Percentiles rank a stretch among this genome's conserved stretches.
phyloP scores from a whole-genome alignment of 2,113 vertebrate genomes.

The Elephantulus edwardii region DNA sequence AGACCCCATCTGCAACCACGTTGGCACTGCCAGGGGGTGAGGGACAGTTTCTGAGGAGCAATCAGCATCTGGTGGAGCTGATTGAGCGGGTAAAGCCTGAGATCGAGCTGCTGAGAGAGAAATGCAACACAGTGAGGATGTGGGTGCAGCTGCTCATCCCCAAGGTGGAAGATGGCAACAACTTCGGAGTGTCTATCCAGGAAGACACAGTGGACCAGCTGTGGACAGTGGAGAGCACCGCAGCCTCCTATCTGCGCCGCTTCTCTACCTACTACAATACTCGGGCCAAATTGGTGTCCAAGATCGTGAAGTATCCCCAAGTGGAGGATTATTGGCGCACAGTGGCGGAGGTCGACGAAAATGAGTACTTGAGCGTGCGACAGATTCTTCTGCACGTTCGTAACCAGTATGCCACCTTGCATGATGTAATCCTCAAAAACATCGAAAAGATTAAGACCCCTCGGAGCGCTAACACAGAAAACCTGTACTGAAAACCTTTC shows the following conservation, averaged over 20 bases:
- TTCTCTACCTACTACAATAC: slow-evolving; percentile 73
- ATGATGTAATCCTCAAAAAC: slow-evolving; percentile 67
- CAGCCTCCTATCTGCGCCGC: slow-evolving; percentile 50
- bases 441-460: slow-evolving; percentile 71
- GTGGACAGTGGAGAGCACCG: slow-evolving; percentile 63
- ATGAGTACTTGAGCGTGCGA: slow-evolving; percentile 56
- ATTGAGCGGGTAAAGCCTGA: slow-evolving; percentile 62
- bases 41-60: slow-evolving; percentile 56
- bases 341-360: slow-evolving; percentile 52
- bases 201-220: slow-evolving; percentile 68
- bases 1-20: neutral
- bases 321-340: slow-evolving; percentile 64
- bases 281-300: slow-evolving; percentile 58
- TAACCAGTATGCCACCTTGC: slow-evolving; percentile 65
- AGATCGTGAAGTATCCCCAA: slow-evolving; percentile 59
- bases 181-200: slow-evolving; percentile 67
- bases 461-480: slow-evolving; percentile 44
- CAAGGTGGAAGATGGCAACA: slow-evolving; percentile 61
- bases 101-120: slow-evolving; percentile 63
- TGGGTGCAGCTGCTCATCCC: slow-evolving; percentile 72
- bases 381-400: slow-evolving; percentile 49
- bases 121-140: slow-evolving; percentile 66
- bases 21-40: neutral
- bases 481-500: slow-evolving; percentile 43
- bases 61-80: slow-evolving; percentile 65